These are phyloP conservation scores for Drosophila nigromelanica DNA, from an alignment of 1,140 invertebrate genomes.

Conservation along the genomic window DNA sequence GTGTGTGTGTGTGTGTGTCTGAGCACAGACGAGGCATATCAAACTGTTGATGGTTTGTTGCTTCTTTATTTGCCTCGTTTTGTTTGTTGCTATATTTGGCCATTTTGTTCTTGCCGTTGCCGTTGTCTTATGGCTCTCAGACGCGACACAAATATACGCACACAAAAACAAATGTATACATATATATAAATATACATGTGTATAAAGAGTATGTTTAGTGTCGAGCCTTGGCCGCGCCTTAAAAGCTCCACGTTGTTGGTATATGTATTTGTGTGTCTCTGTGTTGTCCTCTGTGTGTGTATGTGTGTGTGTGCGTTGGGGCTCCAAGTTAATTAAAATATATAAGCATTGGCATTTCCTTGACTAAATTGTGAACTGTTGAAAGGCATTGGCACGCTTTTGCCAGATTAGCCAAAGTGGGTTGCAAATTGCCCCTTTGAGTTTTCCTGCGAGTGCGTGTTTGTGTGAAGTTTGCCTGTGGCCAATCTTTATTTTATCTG, in stretches of 20 bases:
- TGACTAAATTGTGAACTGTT: conserved; percentile 38
- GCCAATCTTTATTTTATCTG: conserved; percentile 44
- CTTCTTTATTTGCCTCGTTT: conserved; percentile 74
- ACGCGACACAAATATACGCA: conserved; percentile 38
- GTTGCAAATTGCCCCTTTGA: conserved; percentile 24
- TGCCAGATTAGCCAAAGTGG: conserved; percentile 36
- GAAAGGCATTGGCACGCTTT: conserved; percentile 40
- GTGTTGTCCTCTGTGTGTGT: background rate
- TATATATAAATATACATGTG: background rate
- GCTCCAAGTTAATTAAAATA: conserved; percentile 45
- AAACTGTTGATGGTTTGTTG: conserved; percentile 81
- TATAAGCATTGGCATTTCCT: conserved; percentile 37
- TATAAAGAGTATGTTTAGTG: conserved; percentile 11
- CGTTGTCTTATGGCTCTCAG: conserved; percentile 54
- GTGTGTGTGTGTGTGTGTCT: conserved; percentile 21
- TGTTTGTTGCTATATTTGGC: conserved; percentile 71
- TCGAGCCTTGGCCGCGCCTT: conserved; percentile 62
- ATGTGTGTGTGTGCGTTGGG: conserved; percentile 2
- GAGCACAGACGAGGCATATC: conserved; percentile 71
- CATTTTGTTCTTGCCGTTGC: conserved; percentile 39
- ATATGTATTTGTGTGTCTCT: background rate
- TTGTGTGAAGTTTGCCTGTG: background rate
- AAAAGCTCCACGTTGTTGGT: conserved; percentile 20
- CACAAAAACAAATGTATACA: conserved; percentile 1
- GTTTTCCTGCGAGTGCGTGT: conserved; percentile 4